Evolutionary conservation across 2,797 vertebrate species (phyloP).

Genomic region (Betta splendens): DNA sequence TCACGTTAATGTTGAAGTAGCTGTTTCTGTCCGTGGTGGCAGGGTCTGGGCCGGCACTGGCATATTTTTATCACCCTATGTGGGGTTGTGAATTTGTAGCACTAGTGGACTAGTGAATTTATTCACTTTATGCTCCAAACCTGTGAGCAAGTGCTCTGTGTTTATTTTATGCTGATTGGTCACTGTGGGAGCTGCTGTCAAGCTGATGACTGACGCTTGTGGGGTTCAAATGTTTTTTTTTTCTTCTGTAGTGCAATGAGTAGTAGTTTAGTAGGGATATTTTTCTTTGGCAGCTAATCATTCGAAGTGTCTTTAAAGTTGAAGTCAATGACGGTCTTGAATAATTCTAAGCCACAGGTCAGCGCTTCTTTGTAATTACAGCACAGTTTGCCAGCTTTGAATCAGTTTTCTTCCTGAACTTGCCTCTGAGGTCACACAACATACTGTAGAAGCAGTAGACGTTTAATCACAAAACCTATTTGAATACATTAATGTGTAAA

Average conservation of each 20-base stretch:
- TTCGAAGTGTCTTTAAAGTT: constrained; percentile 57
- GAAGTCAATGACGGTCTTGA: constrained; percentile 54
- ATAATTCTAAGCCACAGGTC: constrained; percentile 69
- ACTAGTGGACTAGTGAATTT: background rate
- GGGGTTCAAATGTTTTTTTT: constrained; percentile 30
- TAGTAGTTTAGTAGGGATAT: constrained; percentile 48
- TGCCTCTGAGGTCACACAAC: constrained; percentile 25
- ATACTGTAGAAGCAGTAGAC: constrained; percentile 22
- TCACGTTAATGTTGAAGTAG: constrained; percentile 32
- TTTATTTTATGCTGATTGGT: constrained; percentile 33
- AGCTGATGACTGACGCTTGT: constrained; percentile 30
- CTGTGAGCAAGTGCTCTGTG: constrained; percentile 6
- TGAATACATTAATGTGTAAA: constrained; percentile 22
- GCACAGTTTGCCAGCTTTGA: constrained; percentile 30
- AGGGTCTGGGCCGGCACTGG: constrained; percentile 52
- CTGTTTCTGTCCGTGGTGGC: constrained; percentile 47
- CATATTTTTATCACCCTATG: background rate
- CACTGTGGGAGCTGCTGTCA: constrained; percentile 35
- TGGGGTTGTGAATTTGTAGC: constrained; percentile 19
- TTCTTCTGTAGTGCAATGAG: constrained; percentile 56
- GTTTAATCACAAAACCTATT: constrained; percentile 14
- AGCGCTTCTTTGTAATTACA: constrained; percentile 33
- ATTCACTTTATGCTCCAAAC: constrained; percentile 11
- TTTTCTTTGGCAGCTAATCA: constrained; percentile 73
- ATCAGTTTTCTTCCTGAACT: constrained; percentile 29